phyloP scores from a whole-genome alignment of 2,113 vertebrate genomes.

The Salvelinus namaycush region DNA sequence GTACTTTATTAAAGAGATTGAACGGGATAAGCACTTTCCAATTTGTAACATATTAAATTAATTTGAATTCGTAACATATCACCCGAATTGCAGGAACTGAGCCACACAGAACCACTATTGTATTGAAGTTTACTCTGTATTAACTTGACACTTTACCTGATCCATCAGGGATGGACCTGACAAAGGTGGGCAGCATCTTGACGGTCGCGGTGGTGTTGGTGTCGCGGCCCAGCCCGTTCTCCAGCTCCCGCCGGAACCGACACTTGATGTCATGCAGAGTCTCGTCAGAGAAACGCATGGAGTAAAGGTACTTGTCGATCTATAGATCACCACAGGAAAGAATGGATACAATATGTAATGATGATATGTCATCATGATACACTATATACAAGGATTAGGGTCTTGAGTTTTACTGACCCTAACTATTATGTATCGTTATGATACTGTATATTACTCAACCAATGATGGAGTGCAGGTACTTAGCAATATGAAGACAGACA shows the following conservation, averaged over 20 bases:
- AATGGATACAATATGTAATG: neutral
- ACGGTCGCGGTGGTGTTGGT: slow-evolving; percentile 87
- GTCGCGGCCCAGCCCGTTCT: slow-evolving; percentile 85
- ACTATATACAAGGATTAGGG: neutral
- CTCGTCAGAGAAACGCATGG: slow-evolving; percentile 95
- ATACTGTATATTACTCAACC: no score
- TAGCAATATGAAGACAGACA: no score
- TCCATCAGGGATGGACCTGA: slow-evolving; percentile 95
- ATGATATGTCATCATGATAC: neutral
- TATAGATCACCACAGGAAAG: slow-evolving; percentile 47
- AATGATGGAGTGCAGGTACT: no score
- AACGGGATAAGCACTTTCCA: no score
- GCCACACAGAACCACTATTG: no score
- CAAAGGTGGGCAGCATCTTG: slow-evolving; percentile 98
- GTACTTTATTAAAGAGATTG: no score
- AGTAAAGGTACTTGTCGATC: slow-evolving; percentile 97
- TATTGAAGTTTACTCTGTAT: neutral
- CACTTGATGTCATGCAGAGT: slow-evolving; percentile 88
- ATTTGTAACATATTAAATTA: no score
- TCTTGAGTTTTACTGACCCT: no score
- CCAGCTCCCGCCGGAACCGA: slow-evolving; percentile 90
- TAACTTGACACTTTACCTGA: slow-evolving; percentile 78
- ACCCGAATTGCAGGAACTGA: no score
- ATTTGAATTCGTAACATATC: no score
- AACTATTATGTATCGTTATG: no score